Evolutionary conservation across 2,888 invertebrate species (phyloP).

Genomic region (Digitonthophagus gazella): DNA sequence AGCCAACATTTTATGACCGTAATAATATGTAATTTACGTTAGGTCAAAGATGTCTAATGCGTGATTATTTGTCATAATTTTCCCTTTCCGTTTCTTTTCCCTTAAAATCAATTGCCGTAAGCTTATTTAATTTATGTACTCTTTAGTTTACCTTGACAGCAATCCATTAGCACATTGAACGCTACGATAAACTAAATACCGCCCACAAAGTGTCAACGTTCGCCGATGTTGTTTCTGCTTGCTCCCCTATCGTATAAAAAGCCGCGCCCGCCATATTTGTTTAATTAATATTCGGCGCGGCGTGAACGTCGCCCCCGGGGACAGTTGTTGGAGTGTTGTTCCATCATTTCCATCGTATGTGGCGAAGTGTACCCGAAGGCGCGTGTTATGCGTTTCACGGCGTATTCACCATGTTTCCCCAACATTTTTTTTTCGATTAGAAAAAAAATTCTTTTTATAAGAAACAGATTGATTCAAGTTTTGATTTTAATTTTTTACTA

Average conservation of each 20-base stretch:
- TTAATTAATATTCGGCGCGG: constrained; percentile 30
- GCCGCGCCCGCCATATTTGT: constrained; percentile 15
- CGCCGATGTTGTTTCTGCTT: neutral
- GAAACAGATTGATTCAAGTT: too few relatives aligned
- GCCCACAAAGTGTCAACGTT: neutral
- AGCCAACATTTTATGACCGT: neutral
- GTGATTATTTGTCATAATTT: neutral
- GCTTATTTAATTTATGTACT: too few relatives aligned
- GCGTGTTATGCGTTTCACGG: neutral
- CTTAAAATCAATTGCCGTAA: too few relatives aligned
- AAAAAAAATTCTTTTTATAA: too few relatives aligned
- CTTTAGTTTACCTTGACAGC: too few relatives aligned
- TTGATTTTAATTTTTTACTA: too few relatives aligned
- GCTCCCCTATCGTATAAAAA: neutral
- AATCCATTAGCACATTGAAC: neutral
- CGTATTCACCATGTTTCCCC: too few relatives aligned
- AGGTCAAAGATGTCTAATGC: neutral
- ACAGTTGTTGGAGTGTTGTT: constrained; percentile 32
- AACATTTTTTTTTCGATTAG: neutral
- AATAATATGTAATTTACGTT: neutral
- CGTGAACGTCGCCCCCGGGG: constrained; percentile 26
- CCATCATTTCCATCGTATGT: constrained; percentile 29
- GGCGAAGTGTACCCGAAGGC: constrained; percentile 22
- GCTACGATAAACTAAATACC: neutral
- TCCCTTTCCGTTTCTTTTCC: too few relatives aligned